Percentiles rank a stretch among this genome's conserved stretches.
Evolutionary conservation across 1,140 invertebrate species (phyloP).

Genomic region (Augochlora pura): DNA sequence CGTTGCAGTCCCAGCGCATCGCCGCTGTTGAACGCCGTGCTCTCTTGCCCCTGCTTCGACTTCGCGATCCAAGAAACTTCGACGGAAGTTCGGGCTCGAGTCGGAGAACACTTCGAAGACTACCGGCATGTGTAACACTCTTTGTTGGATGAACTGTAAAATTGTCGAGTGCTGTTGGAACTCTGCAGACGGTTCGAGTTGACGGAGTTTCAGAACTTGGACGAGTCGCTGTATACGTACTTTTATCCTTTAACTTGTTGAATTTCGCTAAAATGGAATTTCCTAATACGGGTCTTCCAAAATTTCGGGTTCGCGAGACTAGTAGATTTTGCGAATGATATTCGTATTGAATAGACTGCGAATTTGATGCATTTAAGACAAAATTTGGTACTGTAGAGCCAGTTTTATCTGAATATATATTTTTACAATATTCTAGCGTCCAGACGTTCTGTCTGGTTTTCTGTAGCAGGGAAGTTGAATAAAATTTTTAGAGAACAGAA

Average conservation of each 20-base stretch:
- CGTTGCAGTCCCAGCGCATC: neutral
- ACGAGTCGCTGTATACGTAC: neutral
- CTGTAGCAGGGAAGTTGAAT: no score
- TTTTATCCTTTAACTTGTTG: neutral
- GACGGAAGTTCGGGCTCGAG: neutral
- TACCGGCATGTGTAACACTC: neutral
- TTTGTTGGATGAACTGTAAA: neutral
- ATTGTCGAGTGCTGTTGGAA: neutral
- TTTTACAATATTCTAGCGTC: no score
- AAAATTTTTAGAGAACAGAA: no score
- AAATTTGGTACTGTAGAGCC: no score
- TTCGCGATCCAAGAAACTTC: conserved; percentile 13
- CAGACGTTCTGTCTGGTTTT: no score
- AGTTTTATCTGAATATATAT: no score
- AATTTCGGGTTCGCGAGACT: no score
- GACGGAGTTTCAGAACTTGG: neutral
- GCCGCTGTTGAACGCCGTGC: conserved; percentile 26
- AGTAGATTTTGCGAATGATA: no score
- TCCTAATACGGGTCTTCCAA: neutral
- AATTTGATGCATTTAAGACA: no score
- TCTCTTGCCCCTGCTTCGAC: conserved; percentile 1
- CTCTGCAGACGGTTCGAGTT: neutral
- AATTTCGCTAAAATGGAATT: neutral
- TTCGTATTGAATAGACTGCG: no score
- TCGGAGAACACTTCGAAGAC: neutral